phyloP scores from a whole-genome alignment of 2,888 invertebrate genomes.

The Lamellibrachia satsuma region DNA sequence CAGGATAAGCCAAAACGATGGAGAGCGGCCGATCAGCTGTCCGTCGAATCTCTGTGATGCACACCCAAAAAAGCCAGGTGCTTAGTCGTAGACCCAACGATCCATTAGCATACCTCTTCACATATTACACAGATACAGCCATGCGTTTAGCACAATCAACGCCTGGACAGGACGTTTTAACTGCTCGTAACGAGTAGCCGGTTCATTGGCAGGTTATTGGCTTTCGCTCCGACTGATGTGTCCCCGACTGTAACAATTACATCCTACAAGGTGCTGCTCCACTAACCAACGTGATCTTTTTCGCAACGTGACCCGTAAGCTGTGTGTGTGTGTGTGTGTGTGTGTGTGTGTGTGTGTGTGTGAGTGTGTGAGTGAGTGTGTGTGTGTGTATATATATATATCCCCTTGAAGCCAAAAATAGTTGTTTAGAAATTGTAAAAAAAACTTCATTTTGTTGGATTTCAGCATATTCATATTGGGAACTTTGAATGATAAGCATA shows the following conservation, averaged over 20 bases:
- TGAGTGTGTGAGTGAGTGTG: too few species aligned
- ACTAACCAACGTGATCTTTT: background rate
- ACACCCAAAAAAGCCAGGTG: background rate
- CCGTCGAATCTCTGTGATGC: background rate
- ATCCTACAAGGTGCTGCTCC: background rate
- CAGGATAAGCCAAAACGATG: background rate
- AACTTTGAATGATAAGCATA: background rate
- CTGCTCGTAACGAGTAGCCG: background rate
- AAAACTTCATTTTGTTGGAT: background rate
- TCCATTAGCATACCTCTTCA: slow-evolving; percentile 3
- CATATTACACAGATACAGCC: background rate
- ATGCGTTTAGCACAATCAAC: background rate
- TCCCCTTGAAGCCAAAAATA: background rate
- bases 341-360: too few species aligned
- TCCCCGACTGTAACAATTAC: background rate
- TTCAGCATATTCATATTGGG: too few species aligned
- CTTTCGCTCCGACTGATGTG: background rate
- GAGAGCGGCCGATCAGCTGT: background rate
- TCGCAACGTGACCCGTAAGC: background rate
- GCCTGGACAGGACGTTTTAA: background rate
- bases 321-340: too few species aligned
- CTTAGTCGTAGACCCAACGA: background rate
- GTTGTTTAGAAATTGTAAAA: background rate
- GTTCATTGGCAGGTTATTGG: background rate
- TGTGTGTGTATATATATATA: background rate